phyloP scores from a whole-genome alignment of 2,113 vertebrate genomes.

The Indicator maculatus region DNA sequence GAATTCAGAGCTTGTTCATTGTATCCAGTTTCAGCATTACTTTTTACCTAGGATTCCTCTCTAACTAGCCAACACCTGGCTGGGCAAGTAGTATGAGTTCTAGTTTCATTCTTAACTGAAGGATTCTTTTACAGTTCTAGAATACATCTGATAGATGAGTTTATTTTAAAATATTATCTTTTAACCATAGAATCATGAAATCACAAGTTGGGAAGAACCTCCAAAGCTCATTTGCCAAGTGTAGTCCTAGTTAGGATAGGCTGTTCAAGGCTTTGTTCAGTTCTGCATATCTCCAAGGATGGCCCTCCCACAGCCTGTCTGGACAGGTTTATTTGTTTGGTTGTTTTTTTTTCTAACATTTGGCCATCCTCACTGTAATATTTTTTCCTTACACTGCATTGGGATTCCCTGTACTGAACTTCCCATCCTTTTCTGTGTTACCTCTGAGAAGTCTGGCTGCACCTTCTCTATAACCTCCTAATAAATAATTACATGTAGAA shows the following conservation, averaged over 20 bases:
- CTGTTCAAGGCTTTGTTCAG: neutral
- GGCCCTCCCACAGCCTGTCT: neutral
- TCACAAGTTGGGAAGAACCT: neutral
- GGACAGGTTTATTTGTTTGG: no score
- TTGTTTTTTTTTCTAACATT: no score
- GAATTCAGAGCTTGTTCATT: neutral
- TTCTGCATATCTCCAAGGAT: neutral
- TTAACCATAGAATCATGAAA: neutral
- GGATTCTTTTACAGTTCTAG: neutral
- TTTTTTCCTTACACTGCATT: neutral
- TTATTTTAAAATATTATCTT: neutral
- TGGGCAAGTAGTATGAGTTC: accelerated
- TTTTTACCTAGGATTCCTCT: neutral
- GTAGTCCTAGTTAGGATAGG: neutral
- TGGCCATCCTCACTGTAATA: neutral
- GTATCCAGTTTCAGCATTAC: neutral
- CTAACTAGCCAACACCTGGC: neutral
- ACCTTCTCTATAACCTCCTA: no score
- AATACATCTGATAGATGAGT: neutral
- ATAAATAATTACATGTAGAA: no score
- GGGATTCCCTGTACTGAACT: neutral
- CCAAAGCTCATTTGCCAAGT: neutral
- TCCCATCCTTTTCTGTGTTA: neutral
- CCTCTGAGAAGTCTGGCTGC: neutral
- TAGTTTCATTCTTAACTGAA: neutral